Evolutionary conservation across 2,113 vertebrate genomes (phyloP).

Genomic region (Pelobates fuscus): DNA sequence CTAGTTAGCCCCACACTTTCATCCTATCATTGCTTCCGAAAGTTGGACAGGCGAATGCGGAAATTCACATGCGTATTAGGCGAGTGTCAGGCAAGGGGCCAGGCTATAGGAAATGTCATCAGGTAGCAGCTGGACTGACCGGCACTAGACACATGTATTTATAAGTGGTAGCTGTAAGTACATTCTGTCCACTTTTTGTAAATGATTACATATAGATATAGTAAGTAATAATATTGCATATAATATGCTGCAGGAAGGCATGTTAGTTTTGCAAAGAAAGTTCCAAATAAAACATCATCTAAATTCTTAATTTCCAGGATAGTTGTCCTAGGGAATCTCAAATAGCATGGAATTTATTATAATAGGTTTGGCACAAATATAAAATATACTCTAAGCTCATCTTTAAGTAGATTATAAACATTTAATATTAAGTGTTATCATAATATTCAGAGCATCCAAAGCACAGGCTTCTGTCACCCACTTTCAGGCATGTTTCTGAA

Average conservation of each 20-base stretch:
- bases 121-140: too few relatives aligned
- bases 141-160: too few relatives aligned
- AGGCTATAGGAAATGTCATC: too few relatives aligned
- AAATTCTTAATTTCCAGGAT: conserved; percentile 33
- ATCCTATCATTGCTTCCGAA: too few relatives aligned
- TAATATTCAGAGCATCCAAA: conserved; percentile 97
- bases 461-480: conserved; percentile 95
- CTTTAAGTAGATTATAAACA: conserved; percentile 99
- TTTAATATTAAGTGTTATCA: conserved; percentile 99
- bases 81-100: too few relatives aligned
- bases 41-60: too few relatives aligned
- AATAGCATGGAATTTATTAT: conserved; percentile 70
- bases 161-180: too few relatives aligned
- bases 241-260: background rate
- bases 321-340: conserved; percentile 45
- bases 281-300: conserved; percentile 23
- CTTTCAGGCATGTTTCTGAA: conserved; percentile 88
- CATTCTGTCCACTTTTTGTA: too few relatives aligned
- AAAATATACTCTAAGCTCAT: conserved; percentile 93
- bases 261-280: conserved; percentile 2
- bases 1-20: too few relatives aligned
- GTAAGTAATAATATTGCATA: too few relatives aligned
- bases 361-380: conserved; percentile 87
- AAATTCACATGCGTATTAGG: too few relatives aligned
- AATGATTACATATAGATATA: too few relatives aligned